Evolutionary conservation across 1,140 invertebrate species (phyloP).

Genomic region (Zaprionus lachaisei): DNA sequence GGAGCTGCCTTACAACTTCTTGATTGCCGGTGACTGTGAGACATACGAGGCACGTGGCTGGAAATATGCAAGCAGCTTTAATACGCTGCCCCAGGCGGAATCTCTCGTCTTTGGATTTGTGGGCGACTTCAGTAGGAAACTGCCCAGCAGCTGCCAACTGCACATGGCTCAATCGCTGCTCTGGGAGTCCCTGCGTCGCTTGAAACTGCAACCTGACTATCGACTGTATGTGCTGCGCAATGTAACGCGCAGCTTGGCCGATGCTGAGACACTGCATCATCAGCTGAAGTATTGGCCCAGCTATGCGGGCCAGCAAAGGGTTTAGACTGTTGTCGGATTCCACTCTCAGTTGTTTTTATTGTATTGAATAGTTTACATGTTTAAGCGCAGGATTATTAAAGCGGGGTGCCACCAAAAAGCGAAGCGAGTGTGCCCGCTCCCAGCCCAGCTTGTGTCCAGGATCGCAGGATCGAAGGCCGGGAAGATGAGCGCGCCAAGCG

Average conservation of each 20-base stretch:
- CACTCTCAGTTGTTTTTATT: slow-evolving; percentile 54
- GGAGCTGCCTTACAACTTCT: slow-evolving; percentile 78
- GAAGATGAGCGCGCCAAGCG: slow-evolving; percentile 59
- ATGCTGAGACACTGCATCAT: slow-evolving; percentile 47
- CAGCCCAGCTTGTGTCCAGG: slow-evolving; percentile 16
- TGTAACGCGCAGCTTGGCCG: slow-evolving; percentile 22
- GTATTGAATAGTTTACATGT: slow-evolving; percentile 63
- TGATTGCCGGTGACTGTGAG: slow-evolving; percentile 71
- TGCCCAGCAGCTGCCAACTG: slow-evolving; percentile 58
- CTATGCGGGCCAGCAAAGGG: slow-evolving; percentile 38
- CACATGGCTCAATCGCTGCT: slow-evolving; percentile 57
- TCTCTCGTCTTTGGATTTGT: slow-evolving; percentile 69
- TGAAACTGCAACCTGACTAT: slow-evolving; percentile 54
- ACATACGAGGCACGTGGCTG: slow-evolving; percentile 75
- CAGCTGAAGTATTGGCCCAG: slow-evolving; percentile 48
- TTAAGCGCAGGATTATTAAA: slow-evolving; percentile 77
- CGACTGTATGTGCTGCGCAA: slow-evolving; percentile 47
- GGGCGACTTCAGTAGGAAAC: slow-evolving; percentile 56
- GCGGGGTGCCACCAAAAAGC: slow-evolving; percentile 73
- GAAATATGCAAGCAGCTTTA: slow-evolving; percentile 55
- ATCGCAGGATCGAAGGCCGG: slow-evolving; percentile 12
- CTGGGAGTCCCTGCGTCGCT: slow-evolving; percentile 59
- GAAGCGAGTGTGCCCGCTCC: slow-evolving; percentile 47
- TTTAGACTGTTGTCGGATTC: slow-evolving; percentile 35
- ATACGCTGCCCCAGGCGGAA: slow-evolving; percentile 38